Base-by-base conservation (phyloP, 2,113 vertebrate genomes). In the Psilopsiagon aymara region DNA sequence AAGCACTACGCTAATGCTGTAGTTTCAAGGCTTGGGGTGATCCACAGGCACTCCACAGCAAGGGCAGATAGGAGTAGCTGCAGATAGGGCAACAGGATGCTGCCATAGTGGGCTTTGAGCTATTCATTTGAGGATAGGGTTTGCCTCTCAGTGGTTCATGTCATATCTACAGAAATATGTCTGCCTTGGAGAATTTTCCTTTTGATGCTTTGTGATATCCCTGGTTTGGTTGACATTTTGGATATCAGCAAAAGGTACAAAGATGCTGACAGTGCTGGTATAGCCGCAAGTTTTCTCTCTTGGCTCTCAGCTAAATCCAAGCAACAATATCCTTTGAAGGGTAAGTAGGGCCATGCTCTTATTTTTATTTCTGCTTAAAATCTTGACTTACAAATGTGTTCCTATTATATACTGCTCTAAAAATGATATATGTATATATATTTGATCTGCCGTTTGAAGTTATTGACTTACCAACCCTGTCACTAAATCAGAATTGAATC, bases 401-500 rank as follows among this genome's bases (percentile, higher is more conserved):
- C 67, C n/a, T 69, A 55, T 94, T 95, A 82, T 53, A 60, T 44
- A 21, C 75, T 63, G 90, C 41, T 78, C 59, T 87, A 95, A 96
- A 96, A 90, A 76, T 69, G 63, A 81, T 47, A 24, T 80, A n/a
- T 28, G 14, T 25, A 53, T 53, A 29, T 53, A 31, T n/a, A 57
- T 59, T 59, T 59, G 52, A 76, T 39, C 60, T 82, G 17, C 73
- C 37, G 94, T 96, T 80, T 88, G 69, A 96, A 75, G 37, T 78
- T 96, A 96, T 84, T 97, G 97, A 96, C 86, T 96, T 93, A 29
- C 21, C 37, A 92, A 63, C 69, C 77, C 74, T 90, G 76, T 95
- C 89, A 95, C 70, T 91, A 91, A 97, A 97, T 88, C 84, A 75
- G 84, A 95, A 97, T 93, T 97, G 91, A 96, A 94, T 94, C 96